Base-by-base conservation (phyloP, 2,888 invertebrate species). In the Fragum whitleyi region DNA sequence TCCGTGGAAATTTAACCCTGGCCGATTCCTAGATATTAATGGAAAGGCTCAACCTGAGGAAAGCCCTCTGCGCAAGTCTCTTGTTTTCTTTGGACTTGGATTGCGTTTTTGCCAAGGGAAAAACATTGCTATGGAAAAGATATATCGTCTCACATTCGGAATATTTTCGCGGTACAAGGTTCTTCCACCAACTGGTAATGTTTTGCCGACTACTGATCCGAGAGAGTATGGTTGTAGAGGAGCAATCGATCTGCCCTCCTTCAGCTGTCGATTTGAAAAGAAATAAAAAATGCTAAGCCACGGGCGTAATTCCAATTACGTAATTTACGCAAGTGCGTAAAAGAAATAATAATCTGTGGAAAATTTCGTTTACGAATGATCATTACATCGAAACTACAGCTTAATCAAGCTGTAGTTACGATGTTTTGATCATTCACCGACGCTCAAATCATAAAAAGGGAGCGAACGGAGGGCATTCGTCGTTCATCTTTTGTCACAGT, bases 1-100 rank as follows among this genome's bases (percentile, higher is more conserved):
- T 2, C 70, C 57, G 6, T 70, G 70, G 70, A 14, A 28, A 6
- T 70, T 70, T 21, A 32, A 36, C 3, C 57, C 70, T 5, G 36
- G 57, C 5, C 16, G 70, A 36, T 70, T 53, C 23, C 16, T 70
- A 5, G 69, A 51, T 69, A 51, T 3, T 16, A 14, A 14, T 3
- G 69, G 69, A 3, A 53, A 53, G 7, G 9, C n/a, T 7, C 14
- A 53, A 16, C 69, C 69, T 21, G 69, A n/a, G 7, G 23, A 23
- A 11, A 29, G 53, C 29, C 57, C 70, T 2, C 2, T 55, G 0
- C 53, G 70, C 14, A 53, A 32, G 23, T 16, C 21, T 3, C 19
- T 70, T 9, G 32, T 57, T 23, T 57, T n/a, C n/a, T 70, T 70
- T 23, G 70, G 70, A 23, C 7, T 42, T 65, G 65, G 65, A 16